phyloP scores from a whole-genome alignment of 2,888 invertebrate genomes.

The Hyles lineata region DNA sequence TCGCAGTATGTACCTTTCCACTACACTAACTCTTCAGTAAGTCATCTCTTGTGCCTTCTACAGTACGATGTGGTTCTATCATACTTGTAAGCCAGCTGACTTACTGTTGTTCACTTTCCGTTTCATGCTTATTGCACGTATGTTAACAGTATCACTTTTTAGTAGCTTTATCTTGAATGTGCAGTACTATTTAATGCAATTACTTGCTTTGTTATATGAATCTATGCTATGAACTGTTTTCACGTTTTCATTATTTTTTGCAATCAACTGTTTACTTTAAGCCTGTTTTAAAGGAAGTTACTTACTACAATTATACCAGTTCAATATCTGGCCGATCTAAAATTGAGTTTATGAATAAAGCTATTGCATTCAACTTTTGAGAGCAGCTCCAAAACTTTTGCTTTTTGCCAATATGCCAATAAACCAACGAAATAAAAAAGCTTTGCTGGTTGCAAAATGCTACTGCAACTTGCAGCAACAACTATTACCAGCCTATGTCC shows the following conservation, averaged over 20 bases:
- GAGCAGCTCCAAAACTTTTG: no score
- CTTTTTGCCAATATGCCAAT: not conserved
- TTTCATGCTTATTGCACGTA: slow-evolving; percentile 1
- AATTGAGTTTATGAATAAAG: not conserved
- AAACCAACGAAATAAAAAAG: not conserved
- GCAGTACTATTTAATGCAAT: not conserved
- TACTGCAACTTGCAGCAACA: no score
- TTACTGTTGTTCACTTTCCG: slow-evolving; percentile 15
- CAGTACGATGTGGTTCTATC: not conserved
- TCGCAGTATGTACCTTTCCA: slow-evolving; percentile 39
- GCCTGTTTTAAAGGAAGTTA: not conserved
- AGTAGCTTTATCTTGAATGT: not conserved
- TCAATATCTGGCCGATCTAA: not conserved
- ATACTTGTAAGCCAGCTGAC: not conserved
- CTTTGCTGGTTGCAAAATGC: not conserved
- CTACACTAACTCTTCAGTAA: slow-evolving; percentile 20
- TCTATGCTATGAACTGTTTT: not conserved
- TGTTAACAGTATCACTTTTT: not conserved
- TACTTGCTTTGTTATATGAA: not conserved
- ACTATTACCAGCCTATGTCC: no score
- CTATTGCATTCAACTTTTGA: not conserved
- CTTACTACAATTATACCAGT: not conserved
- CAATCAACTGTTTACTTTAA: not conserved
- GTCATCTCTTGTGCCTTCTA: not conserved
- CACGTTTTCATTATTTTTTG: not conserved